Conservation (phyloP, 1,140 invertebrate species). For the Drosophila leontia region DNA sequence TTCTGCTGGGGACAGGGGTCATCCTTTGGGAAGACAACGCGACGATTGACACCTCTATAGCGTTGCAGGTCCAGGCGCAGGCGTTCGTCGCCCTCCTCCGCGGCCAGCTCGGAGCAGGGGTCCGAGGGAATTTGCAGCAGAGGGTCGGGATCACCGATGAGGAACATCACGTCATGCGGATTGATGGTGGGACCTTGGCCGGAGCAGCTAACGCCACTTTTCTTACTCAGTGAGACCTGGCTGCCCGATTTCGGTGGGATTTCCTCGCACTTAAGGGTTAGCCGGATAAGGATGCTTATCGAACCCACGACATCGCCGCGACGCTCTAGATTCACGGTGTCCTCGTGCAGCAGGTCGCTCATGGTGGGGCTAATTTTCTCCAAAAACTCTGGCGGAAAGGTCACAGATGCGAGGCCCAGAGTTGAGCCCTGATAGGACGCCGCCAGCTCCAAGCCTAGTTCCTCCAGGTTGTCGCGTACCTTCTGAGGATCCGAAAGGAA, state of each 20-base stretch:
- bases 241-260: background rate
- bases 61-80: constrained; percentile 53
- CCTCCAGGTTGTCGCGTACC: constrained; percentile 9
- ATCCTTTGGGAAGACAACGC: background rate
- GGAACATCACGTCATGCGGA: constrained; percentile 54
- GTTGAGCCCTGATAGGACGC: constrained; percentile 5
- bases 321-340: constrained; percentile 3
- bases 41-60: constrained; percentile 31
- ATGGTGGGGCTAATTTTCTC: constrained; percentile 30
- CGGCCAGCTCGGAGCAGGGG: constrained; percentile 25
- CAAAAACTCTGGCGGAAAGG: constrained; percentile 3
- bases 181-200: constrained; percentile 22
- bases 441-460: constrained; percentile 35
- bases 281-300: background rate
- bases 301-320: constrained; percentile 1
- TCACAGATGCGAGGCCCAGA: background rate
- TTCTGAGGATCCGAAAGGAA: background rate
- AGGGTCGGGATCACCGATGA: constrained; percentile 44
- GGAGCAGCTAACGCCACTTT: background rate
- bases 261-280: constrained; percentile 22
- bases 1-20: background rate
- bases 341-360: constrained; percentile 16
- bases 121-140: constrained; percentile 23
- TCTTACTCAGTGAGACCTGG: background rate
- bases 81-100: constrained; percentile 31